A percentile compares a stretch with the other conserved stretches of the same genome.
phyloP scores from a whole-genome alignment of 2,888 invertebrate species.

The Ashinkailepas kermadecensis region DNA sequence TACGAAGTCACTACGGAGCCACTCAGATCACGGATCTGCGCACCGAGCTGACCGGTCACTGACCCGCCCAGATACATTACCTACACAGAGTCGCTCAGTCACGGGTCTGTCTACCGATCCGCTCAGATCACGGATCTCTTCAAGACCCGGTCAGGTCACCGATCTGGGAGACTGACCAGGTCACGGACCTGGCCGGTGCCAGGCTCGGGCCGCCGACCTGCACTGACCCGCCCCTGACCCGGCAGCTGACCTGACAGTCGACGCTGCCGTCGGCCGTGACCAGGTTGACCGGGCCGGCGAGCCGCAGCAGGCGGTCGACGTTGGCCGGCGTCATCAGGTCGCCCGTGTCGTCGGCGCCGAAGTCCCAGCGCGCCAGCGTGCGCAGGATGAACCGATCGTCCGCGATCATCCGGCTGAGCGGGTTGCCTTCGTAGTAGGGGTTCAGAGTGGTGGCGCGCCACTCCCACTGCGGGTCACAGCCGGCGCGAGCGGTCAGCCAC shows the following conservation, averaged over 20 bases:
- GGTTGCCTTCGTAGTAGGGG: conserved; percentile 85
- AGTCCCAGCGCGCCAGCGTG: conserved; percentile 73
- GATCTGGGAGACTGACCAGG: too few species aligned
- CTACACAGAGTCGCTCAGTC: too few species aligned
- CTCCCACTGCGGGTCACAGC: conserved; percentile 54
- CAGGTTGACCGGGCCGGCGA: conserved; percentile 42
- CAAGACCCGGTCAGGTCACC: too few species aligned
- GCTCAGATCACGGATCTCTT: too few species aligned
- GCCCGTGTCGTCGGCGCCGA: conserved; percentile 77
- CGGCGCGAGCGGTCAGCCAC: conserved; percentile 28
- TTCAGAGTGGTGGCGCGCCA: conserved; percentile 84
- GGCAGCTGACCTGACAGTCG: conserved; percentile 56
- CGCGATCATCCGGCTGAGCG: conserved; percentile 60
- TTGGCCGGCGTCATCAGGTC: conserved; percentile 66
- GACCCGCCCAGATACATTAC: too few species aligned
- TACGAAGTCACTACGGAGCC: too few species aligned
- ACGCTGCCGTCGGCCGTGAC: conserved; percentile 92
- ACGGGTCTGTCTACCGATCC: too few species aligned
- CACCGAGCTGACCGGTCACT: conserved; percentile 38
- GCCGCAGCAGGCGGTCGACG: conserved; percentile 53
- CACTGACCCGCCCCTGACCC: conserved; percentile 38
- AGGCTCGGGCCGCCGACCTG: too few species aligned
- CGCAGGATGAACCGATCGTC: conserved; percentile 78
- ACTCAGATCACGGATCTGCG: too few species aligned
- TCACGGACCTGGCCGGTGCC: too few species aligned